Conservation (phyloP, 92 coral and sea anemone species). For the Actinernus sp. region DNA sequence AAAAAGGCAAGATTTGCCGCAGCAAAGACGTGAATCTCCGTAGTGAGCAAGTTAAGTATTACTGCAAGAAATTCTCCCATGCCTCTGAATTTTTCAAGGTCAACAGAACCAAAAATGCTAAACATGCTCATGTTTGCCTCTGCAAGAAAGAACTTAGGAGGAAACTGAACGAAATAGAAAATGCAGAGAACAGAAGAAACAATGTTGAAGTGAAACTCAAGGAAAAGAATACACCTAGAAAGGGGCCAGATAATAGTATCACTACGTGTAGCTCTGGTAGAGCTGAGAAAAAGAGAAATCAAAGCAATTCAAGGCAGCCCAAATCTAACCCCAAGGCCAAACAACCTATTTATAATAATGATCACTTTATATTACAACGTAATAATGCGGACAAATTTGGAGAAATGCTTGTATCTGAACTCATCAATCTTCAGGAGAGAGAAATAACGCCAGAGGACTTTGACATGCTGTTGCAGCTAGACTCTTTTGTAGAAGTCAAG, state of each 20-base stretch:
- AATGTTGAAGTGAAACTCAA: conserved; percentile 31
- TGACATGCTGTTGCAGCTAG: conserved; percentile 80
- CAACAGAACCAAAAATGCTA: neutral
- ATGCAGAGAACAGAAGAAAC: conserved; percentile 25
- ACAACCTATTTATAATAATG: conserved; percentile 23
- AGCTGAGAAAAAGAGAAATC: neutral
- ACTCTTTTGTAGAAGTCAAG: conserved; percentile 69
- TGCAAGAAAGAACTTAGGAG: conserved; percentile 1
- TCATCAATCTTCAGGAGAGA: conserved; percentile 78
- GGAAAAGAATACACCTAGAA: conserved; percentile 6
- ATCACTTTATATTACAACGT: conserved; percentile 40
- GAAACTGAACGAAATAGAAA: conserved; percentile 17
- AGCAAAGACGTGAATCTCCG: conserved; percentile 1
- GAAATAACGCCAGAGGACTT: conserved; percentile 97
- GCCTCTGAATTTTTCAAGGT: neutral
- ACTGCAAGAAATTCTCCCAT: neutral
- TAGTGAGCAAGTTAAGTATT: conserved; percentile 5
- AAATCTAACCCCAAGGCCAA: conserved; percentile 10
- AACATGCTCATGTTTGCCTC: neutral
- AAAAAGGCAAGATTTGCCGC: conserved; percentile 36
- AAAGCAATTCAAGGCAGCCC: neutral
- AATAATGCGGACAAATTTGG: conserved; percentile 56
- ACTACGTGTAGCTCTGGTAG: neutral
- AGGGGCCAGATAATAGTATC: conserved; percentile 29
- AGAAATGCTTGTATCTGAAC: conserved; percentile 25